Conservation (phyloP, 2,797 vertebrate species). For the Microctenopoma stevenorrisi region DNA sequence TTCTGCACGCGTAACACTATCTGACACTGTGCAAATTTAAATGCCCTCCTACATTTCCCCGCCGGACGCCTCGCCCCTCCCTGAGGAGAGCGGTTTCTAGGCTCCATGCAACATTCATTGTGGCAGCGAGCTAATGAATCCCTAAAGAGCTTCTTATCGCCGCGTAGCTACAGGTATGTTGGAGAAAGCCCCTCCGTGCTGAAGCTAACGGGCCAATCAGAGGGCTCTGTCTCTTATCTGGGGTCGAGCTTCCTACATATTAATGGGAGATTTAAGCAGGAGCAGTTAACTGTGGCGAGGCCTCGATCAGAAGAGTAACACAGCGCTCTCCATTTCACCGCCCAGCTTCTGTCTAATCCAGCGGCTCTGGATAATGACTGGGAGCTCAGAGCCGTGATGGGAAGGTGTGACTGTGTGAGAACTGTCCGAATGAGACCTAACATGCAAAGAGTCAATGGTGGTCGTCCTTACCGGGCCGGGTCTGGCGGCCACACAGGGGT, state of each 20-base stretch:
- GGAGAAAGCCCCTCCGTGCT: slow-evolving; percentile 4
- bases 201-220: slow-evolving; percentile 35
- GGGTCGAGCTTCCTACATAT: slow-evolving; percentile 20
- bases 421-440: too few species aligned
- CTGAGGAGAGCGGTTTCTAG: slow-evolving; percentile 1
- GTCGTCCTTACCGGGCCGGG: too few species aligned
- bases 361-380: slow-evolving; percentile 35
- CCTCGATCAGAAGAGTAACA: slow-evolving; percentile 9
- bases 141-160: not conserved
- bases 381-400: too few species aligned
- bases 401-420: too few species aligned
- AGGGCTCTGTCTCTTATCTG: slow-evolving; percentile 14
- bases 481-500: too few species aligned
- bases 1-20: slow-evolving; percentile 24
- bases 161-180: slow-evolving; percentile 13
- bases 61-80: slow-evolving; percentile 10
- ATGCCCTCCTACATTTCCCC: slow-evolving; percentile 24
- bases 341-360: too few species aligned
- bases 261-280: slow-evolving; percentile 15
- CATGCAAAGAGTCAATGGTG: too few species aligned
- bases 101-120: slow-evolving; percentile 40
- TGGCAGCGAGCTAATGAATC: slow-evolving; percentile 43
- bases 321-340: not conserved
- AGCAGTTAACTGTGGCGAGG: not conserved
- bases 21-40: slow-evolving; percentile 27